Conservation (phyloP, 2,113 vertebrate species). For the Serilophus lunatus region DNA sequence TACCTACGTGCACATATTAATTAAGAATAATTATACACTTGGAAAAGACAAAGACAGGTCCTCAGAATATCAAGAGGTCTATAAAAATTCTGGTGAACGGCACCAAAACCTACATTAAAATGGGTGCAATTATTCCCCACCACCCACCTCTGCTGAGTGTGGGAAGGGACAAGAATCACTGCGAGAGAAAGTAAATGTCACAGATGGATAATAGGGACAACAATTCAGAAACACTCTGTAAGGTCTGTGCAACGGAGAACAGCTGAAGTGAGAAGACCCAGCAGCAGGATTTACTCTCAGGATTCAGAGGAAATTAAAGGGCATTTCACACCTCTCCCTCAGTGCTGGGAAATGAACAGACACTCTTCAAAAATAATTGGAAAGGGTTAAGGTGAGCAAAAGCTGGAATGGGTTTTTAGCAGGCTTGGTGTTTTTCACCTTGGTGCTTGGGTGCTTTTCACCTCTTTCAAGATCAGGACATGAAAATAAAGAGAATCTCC, state of each 20-base stretch:
- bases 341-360: neutral
- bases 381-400: neutral
- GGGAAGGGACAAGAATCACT: constrained; percentile 29
- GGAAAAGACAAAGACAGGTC: constrained; percentile 26
- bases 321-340: neutral
- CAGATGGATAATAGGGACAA: neutral
- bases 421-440: neutral
- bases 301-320: neutral
- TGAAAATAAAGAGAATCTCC: neutral
- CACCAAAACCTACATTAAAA: constrained; percentile 22
- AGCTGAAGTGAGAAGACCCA: neutral
- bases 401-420: neutral
- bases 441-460: too few relatives aligned
- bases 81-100: constrained; percentile 29
- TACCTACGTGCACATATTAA: neutral
- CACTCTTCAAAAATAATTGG: neutral
- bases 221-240: neutral
- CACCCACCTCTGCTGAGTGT: constrained; percentile 8
- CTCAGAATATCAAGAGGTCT: constrained; percentile 34
- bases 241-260: neutral
- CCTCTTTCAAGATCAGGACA: neutral
- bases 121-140: constrained; percentile 5
- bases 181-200: constrained; percentile 6
- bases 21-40: constrained; percentile 48
- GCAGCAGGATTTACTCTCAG: neutral